Percentiles rank a stretch among this genome's conserved stretches.
Conservation (phyloP, 2,888 invertebrate species). For the Cantharis rufa region DNA sequence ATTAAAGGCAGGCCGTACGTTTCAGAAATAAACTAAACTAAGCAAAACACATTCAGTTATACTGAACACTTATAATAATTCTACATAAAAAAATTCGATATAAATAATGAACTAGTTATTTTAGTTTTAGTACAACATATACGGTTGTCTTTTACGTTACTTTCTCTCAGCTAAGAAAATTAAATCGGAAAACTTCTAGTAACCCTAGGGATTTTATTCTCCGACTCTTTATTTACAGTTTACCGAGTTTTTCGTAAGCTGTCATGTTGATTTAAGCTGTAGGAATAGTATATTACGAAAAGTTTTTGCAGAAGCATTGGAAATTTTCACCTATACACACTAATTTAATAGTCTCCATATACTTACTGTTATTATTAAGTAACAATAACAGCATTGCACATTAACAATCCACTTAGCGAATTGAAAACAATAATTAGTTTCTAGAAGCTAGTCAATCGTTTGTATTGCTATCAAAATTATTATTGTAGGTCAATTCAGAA, state of each 20-base stretch:
- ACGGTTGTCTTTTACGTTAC: neutral
- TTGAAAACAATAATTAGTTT: neutral
- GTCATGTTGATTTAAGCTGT: conserved; percentile 21
- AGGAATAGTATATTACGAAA: conserved; percentile 14
- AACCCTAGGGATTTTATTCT: conserved; percentile 9
- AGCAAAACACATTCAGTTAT: too few species aligned
- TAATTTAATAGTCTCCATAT: conserved; percentile 5
- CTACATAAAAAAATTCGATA: neutral
- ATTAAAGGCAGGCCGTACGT: too few species aligned
- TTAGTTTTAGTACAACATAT: neutral
- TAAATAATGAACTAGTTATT: neutral
- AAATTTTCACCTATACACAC: conserved; percentile 5
- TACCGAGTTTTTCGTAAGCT: conserved; percentile 9
- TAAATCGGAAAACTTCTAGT: neutral
- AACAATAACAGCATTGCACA: neutral
- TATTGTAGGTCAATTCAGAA: neutral
- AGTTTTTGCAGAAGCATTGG: conserved; percentile 7
- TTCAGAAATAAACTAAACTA: too few species aligned
- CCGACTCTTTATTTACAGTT: conserved; percentile 14
- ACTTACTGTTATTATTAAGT: neutral
- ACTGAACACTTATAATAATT: too few species aligned
- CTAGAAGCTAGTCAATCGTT: neutral
- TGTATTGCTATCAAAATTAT: neutral
- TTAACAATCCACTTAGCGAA: neutral
- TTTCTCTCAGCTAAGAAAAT: neutral